A percentile compares a stretch with the other conserved stretches of the same genome.
phyloP scores from a whole-genome alignment of 2,113 vertebrate genomes.

The Ictidomys tridecemlineatus region DNA sequence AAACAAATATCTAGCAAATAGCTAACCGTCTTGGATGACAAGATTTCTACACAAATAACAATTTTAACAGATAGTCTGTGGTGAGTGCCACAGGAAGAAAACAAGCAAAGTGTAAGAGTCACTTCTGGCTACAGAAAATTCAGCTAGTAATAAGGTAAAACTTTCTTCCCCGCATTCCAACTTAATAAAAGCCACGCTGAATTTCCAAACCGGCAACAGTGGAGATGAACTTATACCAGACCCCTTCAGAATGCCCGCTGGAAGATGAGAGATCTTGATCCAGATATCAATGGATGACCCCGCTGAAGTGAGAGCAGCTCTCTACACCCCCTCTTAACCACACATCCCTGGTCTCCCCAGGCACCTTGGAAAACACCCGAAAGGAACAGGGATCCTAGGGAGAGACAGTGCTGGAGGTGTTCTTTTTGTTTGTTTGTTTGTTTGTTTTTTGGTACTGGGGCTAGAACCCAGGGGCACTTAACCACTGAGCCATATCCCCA shows the following conservation, averaged over 20 bases:
- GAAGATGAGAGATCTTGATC: not conserved
- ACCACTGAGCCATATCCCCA: too few species aligned
- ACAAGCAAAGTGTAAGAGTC: too few species aligned
- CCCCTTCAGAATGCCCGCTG: not conserved
- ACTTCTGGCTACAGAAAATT: not conserved
- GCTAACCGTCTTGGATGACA: not conserved
- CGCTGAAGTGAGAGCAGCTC: not conserved
- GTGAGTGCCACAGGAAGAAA: not conserved
- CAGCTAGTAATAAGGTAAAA: not conserved
- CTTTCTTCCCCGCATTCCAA: not conserved
- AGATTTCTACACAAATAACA: not conserved
- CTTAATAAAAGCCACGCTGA: not conserved
- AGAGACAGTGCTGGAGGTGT: fast-evolving
- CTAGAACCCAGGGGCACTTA: too few species aligned
- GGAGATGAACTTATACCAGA: not conserved
- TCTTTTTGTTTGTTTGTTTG: too few species aligned
- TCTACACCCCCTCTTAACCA: too few species aligned
- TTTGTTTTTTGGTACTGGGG: too few species aligned
- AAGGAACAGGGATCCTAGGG: not conserved
- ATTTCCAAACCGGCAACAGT: not conserved
- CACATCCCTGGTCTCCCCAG: not conserved
- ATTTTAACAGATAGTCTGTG: not conserved
- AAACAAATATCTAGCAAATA: too few species aligned
- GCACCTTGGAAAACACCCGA: not conserved
- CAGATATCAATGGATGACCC: not conserved